Evolutionary conservation across 92 coral and sea anemone species (phyloP), one percentile per base, ranked within the genome.

Genomic region (Anthopleura xanthogrammica): DNA sequence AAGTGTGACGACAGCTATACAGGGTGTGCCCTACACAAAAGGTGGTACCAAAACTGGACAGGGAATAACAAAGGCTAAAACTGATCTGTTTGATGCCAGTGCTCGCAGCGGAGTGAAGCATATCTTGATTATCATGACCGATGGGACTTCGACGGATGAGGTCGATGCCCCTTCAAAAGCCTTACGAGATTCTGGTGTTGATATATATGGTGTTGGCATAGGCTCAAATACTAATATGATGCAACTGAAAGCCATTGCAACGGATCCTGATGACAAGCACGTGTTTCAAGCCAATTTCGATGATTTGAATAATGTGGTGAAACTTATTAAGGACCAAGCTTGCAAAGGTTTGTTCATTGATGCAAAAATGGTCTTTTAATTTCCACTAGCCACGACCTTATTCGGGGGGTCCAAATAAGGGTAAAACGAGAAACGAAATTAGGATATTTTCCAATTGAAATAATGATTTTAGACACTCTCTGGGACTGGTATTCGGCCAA

Each of bases 221-320:
- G 95, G 95, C 23, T 85, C 79, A 20, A 74, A 71, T 23, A 87
- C 24, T 65, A 64, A 92, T 14, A 13, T 20, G 2, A 43, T 40
- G 19, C 86, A 92, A 54, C 50, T 92, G 22, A 58, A 92, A 7
- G 76, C 42, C 70, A 92, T 92, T 90, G 95, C 93, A 64, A 84
- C 92, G 56, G 91, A 90, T 73, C 93, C 95, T 16, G 88, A 90
- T 52, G 42, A 77, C n/a, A 85, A 85, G 16, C 93, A 92, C 83
- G 93, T 92, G 78, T 78, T 92, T 50, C 90, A 85, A 43, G 91
- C 95, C 8, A 91, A 89, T 36, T 92, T 92, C 68, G 54, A 77
- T 22, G 54, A 83, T 42, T 77, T 92, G 22, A 71, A 23, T 19
- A 19, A 68, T n/a, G 75, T 92, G 11, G 80, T 89, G 41, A 76